phyloP scores from a whole-genome alignment of 2,888 invertebrate genomes.

The Galerucella nymphaeae region DNA sequence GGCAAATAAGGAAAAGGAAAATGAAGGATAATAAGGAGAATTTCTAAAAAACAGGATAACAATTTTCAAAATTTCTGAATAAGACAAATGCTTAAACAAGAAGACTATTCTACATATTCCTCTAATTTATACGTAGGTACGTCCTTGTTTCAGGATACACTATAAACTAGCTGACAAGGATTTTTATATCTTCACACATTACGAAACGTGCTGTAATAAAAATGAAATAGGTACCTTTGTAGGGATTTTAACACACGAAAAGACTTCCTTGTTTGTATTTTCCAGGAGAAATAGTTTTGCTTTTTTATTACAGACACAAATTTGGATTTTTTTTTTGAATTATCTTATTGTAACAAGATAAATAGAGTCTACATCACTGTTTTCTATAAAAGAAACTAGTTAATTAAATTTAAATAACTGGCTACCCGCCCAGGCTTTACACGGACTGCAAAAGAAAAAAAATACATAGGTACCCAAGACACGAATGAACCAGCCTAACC shows the following conservation, averaged over 20 bases:
- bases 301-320: conserved; percentile 2
- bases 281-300: conserved; percentile 1
- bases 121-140: conserved; percentile 2
- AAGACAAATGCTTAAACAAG: too few species aligned
- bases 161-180: conserved; percentile 34
- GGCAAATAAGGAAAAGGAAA: too few species aligned
- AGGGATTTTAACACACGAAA: conserved; percentile 13
- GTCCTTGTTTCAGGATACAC: conserved; percentile 5
- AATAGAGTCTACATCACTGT: too few species aligned
- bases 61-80: too few species aligned
- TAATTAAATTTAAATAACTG: too few species aligned
- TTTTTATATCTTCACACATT: conserved; percentile 30
- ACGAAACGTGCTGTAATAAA: conserved; percentile 24
- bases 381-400: too few species aligned
- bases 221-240: conserved; percentile 25
- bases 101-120: not conserved
- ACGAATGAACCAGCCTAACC: too few species aligned
- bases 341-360: not conserved
- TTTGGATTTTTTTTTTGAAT: not conserved
- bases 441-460: too few species aligned
- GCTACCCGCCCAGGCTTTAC: too few species aligned
- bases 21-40: too few species aligned
- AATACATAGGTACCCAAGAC: too few species aligned
- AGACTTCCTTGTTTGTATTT: conserved; percentile 10
- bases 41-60: too few species aligned